Evolutionary conservation across 2,888 invertebrate genomes (phyloP), one percentile per base, ranked within the genome.

Genomic region (Agriotes lineatus): DNA sequence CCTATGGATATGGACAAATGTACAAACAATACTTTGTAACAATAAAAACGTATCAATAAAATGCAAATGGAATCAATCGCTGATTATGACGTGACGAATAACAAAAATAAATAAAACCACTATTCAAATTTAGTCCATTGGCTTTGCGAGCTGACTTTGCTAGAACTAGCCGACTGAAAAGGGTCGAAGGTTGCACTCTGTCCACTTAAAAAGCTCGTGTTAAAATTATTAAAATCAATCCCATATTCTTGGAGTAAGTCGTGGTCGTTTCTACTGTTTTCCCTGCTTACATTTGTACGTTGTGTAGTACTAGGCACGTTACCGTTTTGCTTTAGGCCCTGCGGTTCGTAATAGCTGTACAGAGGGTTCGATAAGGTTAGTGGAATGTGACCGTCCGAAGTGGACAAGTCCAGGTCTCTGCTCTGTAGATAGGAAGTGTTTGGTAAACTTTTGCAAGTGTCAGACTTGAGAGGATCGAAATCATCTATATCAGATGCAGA

Each of bases 221-320:
- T 61, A 72, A 81, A 81, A 73, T 84, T 88, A 74, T 88, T 85
- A 80, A 92, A 92, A 83, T 92, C 90, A 74, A 93, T 84, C 60
- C 93, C 93, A 78, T 93, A 93, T 77, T 93, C 92, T 77, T 90
- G 89, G 72, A 93, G 85, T 62, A 93, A 85, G 79, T 91, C 91
- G 78, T 89, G 87, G 77, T 92, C 92, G 67, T 86, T 85, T 45
- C 83, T 76, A 68, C 80, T 82, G 62, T 75, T 68, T 62, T 72
- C 74, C 85, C 50, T 62, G 45, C 39, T 64, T 52, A 69, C 62
- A 70, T 42, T 65, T 25, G 65, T 85, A 83, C 85, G 82, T 79
- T 85, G 85, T 75, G 86, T 85, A 16, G 86, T 85, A 82, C 85
- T 86, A 75, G 85, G 80, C 75, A 84, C 85, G 64, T 84, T 85